Evolutionary conservation across 2,888 invertebrate genomes (phyloP).

Genomic region (Lithophane socia): DNA sequence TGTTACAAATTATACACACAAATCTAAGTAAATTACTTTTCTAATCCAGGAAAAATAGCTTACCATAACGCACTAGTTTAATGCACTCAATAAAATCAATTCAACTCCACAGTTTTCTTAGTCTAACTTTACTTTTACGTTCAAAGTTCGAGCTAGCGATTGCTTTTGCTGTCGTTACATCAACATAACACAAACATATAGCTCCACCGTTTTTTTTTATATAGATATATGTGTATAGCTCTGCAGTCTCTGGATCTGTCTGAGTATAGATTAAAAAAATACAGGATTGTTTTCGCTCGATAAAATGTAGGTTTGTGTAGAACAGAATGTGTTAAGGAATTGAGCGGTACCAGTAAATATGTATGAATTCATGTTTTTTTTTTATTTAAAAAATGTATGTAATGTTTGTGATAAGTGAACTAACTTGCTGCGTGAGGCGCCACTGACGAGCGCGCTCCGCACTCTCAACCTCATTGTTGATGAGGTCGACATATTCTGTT

Average conservation of each 20-base stretch:
- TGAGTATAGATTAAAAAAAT: slow-evolving; percentile 4
- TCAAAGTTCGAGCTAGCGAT: slow-evolving; percentile 44
- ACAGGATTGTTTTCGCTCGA: not conserved
- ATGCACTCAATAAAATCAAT: not conserved
- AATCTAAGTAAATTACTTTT: not conserved
- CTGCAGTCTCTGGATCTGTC: not conserved
- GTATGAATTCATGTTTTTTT: too few species aligned
- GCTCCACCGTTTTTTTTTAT: slow-evolving; percentile 18
- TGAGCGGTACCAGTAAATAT: not conserved
- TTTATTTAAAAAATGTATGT: not conserved
- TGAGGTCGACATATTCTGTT: too few species aligned
- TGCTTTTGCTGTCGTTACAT: slow-evolving; percentile 54
- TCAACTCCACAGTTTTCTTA: slow-evolving; percentile 36
- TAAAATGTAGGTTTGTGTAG: not conserved
- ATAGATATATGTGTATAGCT: not conserved
- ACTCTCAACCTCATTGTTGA: too few species aligned
- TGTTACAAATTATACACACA: not conserved
- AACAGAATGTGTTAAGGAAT: not conserved
- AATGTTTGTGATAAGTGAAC: not conserved
- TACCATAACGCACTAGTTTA: not conserved
- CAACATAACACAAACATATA: slow-evolving; percentile 42
- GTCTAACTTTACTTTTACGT: slow-evolving; percentile 45
- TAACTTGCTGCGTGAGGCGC: too few species aligned
- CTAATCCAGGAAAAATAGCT: not conserved
- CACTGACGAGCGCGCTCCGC: too few species aligned